Conservation (phyloP, 2,888 invertebrate genomes). For the Cryptocephalus primarius region DNA sequence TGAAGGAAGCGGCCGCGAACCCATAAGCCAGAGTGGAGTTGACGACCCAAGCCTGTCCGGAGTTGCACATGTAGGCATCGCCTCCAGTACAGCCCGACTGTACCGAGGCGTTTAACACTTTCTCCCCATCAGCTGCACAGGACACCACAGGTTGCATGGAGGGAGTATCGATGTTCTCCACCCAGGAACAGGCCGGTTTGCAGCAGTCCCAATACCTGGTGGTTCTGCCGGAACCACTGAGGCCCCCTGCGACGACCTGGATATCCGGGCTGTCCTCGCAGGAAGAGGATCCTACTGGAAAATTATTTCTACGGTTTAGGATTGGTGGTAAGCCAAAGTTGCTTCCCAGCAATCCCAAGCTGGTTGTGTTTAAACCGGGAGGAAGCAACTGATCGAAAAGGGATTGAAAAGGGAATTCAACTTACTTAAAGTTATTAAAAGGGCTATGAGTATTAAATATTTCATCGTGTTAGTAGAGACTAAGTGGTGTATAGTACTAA, state of each 20-base stretch:
- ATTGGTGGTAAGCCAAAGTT: too few species aligned
- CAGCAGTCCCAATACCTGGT: conserved; percentile 16
- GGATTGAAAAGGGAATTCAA: too few species aligned
- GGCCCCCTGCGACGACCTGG: conserved; percentile 1
- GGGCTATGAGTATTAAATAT: too few species aligned
- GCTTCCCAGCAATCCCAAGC: too few species aligned
- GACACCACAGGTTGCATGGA: conserved; percentile 7
- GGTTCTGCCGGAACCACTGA: conserved; percentile 8
- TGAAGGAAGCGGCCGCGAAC: conserved; percentile 8
- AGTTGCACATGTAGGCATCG: conserved; percentile 10
- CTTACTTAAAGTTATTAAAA: too few species aligned
- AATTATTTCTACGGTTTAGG: too few species aligned
- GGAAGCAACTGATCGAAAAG: too few species aligned
- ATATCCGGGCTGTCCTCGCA: not conserved
- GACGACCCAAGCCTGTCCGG: conserved; percentile 9
- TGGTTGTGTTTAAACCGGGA: too few species aligned
- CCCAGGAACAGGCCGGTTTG: conserved; percentile 12
- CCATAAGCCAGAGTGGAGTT: conserved; percentile 4
- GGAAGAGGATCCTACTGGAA: too few species aligned
- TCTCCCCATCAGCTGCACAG: conserved; percentile 7
- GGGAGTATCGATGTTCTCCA: conserved; percentile 5
- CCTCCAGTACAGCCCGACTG: conserved; percentile 10
- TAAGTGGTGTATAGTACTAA: too few species aligned
- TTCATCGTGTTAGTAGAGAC: too few species aligned
- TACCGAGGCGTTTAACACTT: conserved; percentile 3